phyloP scores from a whole-genome alignment of 2,113 vertebrate genomes.

The Psophia crepitans region DNA sequence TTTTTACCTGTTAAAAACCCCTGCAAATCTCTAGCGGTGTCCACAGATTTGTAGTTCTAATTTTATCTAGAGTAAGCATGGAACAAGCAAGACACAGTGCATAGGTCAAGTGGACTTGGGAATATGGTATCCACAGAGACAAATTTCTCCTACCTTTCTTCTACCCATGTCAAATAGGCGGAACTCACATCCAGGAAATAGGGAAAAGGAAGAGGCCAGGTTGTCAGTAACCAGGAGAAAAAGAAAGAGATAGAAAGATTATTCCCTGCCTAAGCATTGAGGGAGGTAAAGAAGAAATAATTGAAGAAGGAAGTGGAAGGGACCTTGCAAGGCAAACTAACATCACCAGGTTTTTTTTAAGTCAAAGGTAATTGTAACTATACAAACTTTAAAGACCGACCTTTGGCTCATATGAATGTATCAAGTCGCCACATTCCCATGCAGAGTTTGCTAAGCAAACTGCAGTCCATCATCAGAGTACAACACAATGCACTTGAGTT shows the following conservation, averaged over 20 bases:
- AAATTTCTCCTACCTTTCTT: slow-evolving; percentile 52
- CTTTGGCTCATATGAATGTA: neutral
- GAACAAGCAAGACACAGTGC: slow-evolving; percentile 18
- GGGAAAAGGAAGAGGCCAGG: slow-evolving; percentile 44
- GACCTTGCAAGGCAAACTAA: neutral
- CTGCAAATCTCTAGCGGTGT: neutral
- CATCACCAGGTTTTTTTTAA: neutral
- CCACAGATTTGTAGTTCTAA: neutral
- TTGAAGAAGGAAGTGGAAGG: neutral
- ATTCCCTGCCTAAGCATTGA: neutral
- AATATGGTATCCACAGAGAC: slow-evolving; percentile 21
- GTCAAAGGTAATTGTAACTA: neutral
- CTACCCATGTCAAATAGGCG: slow-evolving; percentile 37
- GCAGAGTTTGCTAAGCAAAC: neutral
- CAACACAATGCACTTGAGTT: neutral
- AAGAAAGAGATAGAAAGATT: slow-evolving; percentile 51
- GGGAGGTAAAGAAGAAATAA: slow-evolving; percentile 6
- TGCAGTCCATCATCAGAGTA: neutral
- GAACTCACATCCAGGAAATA: slow-evolving; percentile 46
- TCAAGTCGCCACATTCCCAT: neutral
- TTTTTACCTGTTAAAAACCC: neutral
- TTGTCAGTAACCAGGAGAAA: slow-evolving; percentile 49
- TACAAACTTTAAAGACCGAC: neutral
- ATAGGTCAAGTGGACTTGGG: neutral
- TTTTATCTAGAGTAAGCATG: neutral